Percentiles rank a stretch among this genome's conserved stretches.
Evolutionary conservation across 2,888 invertebrate genomes (phyloP).

Genomic region (Apotomis betuletana): DNA sequence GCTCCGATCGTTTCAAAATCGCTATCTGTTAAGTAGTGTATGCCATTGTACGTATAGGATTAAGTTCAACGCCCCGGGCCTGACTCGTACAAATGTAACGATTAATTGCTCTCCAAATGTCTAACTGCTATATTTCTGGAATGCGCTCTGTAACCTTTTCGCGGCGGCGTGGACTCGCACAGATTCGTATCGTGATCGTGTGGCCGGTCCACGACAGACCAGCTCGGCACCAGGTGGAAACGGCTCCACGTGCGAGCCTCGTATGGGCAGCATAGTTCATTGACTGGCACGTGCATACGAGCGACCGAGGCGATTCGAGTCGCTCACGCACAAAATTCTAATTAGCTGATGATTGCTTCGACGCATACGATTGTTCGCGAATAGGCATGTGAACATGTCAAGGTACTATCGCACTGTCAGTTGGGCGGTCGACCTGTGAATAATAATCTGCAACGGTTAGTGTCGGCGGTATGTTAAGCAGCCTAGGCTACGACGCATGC

Average conservation of each 20-base stretch:
- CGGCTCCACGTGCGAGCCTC: slow-evolving; percentile 58
- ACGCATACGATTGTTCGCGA: slow-evolving; percentile 63
- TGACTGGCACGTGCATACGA: slow-evolving; percentile 81
- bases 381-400: slow-evolving; percentile 65
- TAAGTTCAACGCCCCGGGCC: slow-evolving; percentile 66
- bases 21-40: slow-evolving; percentile 54
- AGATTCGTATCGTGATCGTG: no score
- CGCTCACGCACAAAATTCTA: slow-evolving; percentile 81
- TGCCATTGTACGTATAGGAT: slow-evolving; percentile 44
- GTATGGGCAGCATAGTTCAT: slow-evolving; percentile 77
- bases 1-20: slow-evolving; percentile 48
- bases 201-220: no score
- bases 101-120: slow-evolving; percentile 19
- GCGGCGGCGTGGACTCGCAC: neutral
- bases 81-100: slow-evolving; percentile 19
- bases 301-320: slow-evolving; percentile 73
- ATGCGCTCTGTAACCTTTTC: slow-evolving; percentile 16
- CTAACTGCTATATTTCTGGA: neutral
- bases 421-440: slow-evolving; percentile 58
- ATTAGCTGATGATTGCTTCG: slow-evolving; percentile 77
- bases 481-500: slow-evolving; percentile 19
- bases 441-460: slow-evolving; percentile 65
- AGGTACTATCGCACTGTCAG: slow-evolving; percentile 66
- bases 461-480: slow-evolving; percentile 30
- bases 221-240: no score